These are phyloP conservation scores for Leptodactylus fuscus DNA, from an alignment of 2,113 vertebrate species.

Conservation along the genomic window DNA sequence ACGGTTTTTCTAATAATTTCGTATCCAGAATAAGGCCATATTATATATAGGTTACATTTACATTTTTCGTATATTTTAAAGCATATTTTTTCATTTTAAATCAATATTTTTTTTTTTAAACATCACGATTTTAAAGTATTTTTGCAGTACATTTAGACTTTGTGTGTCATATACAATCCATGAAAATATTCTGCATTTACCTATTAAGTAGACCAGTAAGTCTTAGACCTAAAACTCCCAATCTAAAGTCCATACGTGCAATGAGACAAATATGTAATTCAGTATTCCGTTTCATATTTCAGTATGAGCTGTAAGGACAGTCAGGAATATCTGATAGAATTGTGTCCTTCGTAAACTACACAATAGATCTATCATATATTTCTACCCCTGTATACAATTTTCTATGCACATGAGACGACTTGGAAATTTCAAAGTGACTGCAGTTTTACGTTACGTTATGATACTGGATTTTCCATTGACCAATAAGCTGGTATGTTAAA, in stretches of 20 bases:
- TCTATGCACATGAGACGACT: background rate
- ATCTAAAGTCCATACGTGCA: background rate
- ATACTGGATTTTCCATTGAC: constrained; percentile 75
- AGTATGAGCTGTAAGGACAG: background rate
- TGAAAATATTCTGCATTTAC: background rate
- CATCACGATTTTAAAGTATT: background rate
- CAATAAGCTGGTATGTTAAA: constrained; percentile 64
- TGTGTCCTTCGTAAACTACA: background rate
- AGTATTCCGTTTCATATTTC: background rate
- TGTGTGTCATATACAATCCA: background rate
- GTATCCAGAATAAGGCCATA: too few relatives aligned
- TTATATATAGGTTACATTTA: background rate
- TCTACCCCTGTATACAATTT: background rate
- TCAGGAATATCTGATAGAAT: background rate
- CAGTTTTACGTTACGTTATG: constrained; percentile 64
- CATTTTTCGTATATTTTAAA: background rate
- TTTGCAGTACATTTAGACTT: background rate
- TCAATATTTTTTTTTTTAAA: background rate
- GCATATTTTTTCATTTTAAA: too few relatives aligned
- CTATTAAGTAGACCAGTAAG: background rate
- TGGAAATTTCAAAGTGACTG: constrained; percentile 3
- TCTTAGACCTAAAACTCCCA: background rate
- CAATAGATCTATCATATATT: background rate
- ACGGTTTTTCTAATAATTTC: too few relatives aligned
- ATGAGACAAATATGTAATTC: background rate